phyloP scores from a whole-genome alignment of 2,797 vertebrate species.

The Tiaroga cobitis region DNA sequence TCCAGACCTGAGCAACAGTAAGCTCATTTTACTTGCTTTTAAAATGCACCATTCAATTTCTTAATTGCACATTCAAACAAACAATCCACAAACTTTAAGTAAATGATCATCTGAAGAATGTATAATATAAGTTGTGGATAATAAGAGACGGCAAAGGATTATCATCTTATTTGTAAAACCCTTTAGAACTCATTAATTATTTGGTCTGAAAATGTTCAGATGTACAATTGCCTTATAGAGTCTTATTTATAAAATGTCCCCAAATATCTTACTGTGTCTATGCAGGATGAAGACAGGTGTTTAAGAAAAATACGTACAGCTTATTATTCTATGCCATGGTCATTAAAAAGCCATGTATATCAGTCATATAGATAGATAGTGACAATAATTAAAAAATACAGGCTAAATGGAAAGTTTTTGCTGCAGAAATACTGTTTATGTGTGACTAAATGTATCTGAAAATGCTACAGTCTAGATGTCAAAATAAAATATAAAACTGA shows the following conservation, averaged over 20 bases:
- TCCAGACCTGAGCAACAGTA: constrained; percentile 43
- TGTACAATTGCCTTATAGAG: background rate
- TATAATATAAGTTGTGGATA: background rate
- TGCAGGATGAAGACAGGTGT: background rate
- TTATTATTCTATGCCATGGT: background rate
- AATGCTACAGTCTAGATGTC: background rate
- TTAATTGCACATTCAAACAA: constrained; percentile 20
- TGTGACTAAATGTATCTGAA: background rate
- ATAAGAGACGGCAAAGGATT: background rate
- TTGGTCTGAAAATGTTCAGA: background rate
- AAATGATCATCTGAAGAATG: constrained; percentile 17
- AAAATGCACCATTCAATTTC: constrained; percentile 29
- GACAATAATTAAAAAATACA: background rate
- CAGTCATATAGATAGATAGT: background rate
- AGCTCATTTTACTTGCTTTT: constrained; percentile 31
- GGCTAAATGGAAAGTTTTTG: background rate
- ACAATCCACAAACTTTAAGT: constrained; percentile 8
- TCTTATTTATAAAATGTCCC: constrained; percentile 8
- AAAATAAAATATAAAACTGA: background rate
- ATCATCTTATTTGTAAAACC: background rate
- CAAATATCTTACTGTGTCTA: background rate
- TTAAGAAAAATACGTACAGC: background rate
- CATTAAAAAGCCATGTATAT: background rate
- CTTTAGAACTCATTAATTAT: background rate
- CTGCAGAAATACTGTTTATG: background rate